Percentiles rank a stretch among this genome's conserved stretches.
These are phyloP conservation scores for Lepeophtheirus nordmannii DNA, from an alignment of 2,888 invertebrate species.

Conservation along the genomic window DNA sequence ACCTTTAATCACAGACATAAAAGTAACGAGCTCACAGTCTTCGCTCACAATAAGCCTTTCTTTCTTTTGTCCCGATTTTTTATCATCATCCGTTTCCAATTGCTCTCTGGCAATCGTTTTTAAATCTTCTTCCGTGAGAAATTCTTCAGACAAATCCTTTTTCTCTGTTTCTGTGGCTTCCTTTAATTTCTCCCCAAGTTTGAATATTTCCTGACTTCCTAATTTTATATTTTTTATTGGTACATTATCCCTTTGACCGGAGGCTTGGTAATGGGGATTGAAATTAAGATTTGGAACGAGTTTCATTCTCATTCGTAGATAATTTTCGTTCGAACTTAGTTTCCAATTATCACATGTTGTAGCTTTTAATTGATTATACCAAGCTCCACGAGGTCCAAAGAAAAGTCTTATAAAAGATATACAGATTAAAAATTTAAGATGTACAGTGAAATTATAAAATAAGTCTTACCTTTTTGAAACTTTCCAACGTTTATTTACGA, in stretches of 20 bases:
- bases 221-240: neutral
- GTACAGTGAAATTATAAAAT: neutral
- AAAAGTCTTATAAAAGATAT: conserved; percentile 35
- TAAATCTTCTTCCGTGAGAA: conserved; percentile 39
- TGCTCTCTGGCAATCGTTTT: conserved; percentile 28
- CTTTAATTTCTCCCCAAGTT: neutral
- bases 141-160: conserved; percentile 36
- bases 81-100: conserved; percentile 24
- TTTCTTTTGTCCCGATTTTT: conserved; percentile 32
- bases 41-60: conserved; percentile 46
- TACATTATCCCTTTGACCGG: conserved; percentile 43
- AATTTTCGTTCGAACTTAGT: conserved; percentile 46
- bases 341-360: conserved; percentile 39
- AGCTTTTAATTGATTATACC: conserved; percentile 29
- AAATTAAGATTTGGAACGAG: conserved; percentile 43
- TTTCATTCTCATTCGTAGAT: conserved; percentile 46
- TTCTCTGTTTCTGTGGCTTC: conserved; percentile 31
- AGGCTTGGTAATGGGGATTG: conserved; percentile 44
- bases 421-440: neutral
- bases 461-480: conserved; percentile 29
- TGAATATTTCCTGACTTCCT: conserved; percentile 13
- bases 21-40: conserved; percentile 46
- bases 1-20: conserved; percentile 45
- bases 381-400: conserved; percentile 41
- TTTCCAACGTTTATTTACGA: conserved; percentile 42